These are phyloP conservation scores for Anas capensis DNA, from an alignment of 2,797 vertebrate genomes.

Conservation along the genomic window DNA sequence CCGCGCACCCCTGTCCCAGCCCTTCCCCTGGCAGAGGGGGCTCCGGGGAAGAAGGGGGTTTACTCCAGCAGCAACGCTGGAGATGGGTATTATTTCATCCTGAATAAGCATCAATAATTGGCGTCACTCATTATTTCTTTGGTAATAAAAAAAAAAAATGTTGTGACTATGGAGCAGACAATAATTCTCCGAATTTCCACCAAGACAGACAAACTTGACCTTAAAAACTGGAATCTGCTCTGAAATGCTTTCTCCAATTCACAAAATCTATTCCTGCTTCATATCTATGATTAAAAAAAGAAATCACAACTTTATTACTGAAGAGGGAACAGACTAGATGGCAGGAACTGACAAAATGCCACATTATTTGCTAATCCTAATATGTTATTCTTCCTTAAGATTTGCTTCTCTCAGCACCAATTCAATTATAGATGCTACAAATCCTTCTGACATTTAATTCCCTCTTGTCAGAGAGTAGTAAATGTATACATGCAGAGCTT, in stretches of 20 bases:
- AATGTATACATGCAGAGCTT: slow-evolving; percentile 87
- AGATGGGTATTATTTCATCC: neutral
- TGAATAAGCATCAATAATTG: neutral
- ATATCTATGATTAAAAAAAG: slow-evolving; percentile 59
- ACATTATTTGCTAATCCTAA: slow-evolving; percentile 91
- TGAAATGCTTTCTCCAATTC: neutral
- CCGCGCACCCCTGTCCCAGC: too few relatives aligned
- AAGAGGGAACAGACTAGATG: slow-evolving; percentile 73
- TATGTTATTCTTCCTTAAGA: slow-evolving; percentile 92
- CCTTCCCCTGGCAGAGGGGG: too few relatives aligned
- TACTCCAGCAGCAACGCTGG: neutral
- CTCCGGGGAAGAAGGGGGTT: neutral
- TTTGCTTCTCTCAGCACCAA: slow-evolving; percentile 91
- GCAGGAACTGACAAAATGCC: slow-evolving; percentile 84
- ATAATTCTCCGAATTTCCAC: neutral
- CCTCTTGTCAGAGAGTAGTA: slow-evolving; percentile 86
- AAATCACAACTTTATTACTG: slow-evolving; percentile 76
- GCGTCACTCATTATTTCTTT: neutral
- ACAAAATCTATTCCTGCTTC: neutral
- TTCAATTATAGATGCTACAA: slow-evolving; percentile 95
- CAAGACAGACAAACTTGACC: slow-evolving; percentile 41
- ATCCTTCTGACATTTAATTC: slow-evolving; percentile 95
- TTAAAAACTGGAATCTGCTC: slow-evolving; percentile 7
- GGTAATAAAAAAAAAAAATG: neutral
- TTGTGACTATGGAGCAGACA: neutral